Evolutionary conservation across 2,888 invertebrate species (phyloP).

Genomic region (Monochamus alternatus): DNA sequence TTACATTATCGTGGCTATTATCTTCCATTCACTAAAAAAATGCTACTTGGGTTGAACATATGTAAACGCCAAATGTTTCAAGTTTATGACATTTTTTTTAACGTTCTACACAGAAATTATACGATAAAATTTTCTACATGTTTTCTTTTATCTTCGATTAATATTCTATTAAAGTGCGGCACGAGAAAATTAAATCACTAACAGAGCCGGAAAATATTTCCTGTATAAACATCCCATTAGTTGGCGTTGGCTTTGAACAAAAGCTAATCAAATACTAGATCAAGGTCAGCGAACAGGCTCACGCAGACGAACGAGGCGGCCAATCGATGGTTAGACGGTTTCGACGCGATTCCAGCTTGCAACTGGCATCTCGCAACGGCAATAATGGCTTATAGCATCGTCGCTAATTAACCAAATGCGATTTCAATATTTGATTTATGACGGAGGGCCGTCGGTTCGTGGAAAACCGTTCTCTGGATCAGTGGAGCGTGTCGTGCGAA

Average conservation of each 20-base stretch:
- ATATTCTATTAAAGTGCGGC: constrained; percentile 4
- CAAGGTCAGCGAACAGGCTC: constrained; percentile 21
- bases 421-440: constrained; percentile 13
- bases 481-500: constrained; percentile 1
- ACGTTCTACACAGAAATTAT: no score
- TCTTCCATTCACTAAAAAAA: no score
- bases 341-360: constrained; percentile 16
- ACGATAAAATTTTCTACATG: not conserved
- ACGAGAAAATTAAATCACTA: constrained; percentile 26
- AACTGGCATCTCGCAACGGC: constrained; percentile 29
- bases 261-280: constrained; percentile 35
- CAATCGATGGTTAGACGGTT: not conserved
- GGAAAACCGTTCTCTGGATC: constrained; percentile 8
- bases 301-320: not conserved
- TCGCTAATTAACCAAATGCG: constrained; percentile 25
- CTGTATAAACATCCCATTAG: constrained; percentile 27
- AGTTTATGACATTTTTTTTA: no score
- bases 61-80: no score
- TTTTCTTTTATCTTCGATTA: not conserved
- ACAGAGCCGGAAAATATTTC: constrained; percentile 29
- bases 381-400: constrained; percentile 4
- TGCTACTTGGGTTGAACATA: no score
- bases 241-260: constrained; percentile 28
- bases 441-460: not conserved
- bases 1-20: no score